Evolutionary conservation across 2,888 invertebrate genomes (phyloP), one percentile per base, ranked within the genome.

Genomic region (Germaria angustata): DNA sequence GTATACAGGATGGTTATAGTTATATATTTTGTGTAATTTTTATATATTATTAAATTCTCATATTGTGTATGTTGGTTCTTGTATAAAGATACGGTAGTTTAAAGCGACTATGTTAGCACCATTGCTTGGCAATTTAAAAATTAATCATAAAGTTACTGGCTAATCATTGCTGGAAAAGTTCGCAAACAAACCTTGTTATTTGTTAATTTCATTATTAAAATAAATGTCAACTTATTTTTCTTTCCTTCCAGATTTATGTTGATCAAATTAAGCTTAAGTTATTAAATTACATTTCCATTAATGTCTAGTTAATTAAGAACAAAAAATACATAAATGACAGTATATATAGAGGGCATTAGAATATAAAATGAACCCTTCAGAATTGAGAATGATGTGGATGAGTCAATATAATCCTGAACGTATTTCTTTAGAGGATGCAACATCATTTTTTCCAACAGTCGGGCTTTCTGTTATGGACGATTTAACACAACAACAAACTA

Each of bases 401-500:
- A 94, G 94, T 81, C 91, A 91, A 84, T 91, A 90, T 81, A 90
- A 90, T 85, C 90, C 90, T 4, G 91, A 91, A 76, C 89, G 91
- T 68, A 90, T 91, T 59, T 88, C 91, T 36, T 83, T 91, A 36
- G 91, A 91, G 80, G 91, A 91, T 89, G 88, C 90, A 36, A 86
- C 90, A 55, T 88, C 89, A 75, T 87, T 89, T 49, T 92, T 92
- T 85, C 90, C 92, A 76, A 90, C 92, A 24, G 89, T 92, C 72
- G 92, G 93, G 82, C 89, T 93, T 85, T 92, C 93, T 69, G 91
- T 93, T 85, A 91, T 93, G 89, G 93, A 93, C 84, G 93, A 93
- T 87, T 91, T 93, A 81, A 87, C 91, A 20, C 88, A 91, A 34
- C 90, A 91, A 85, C 91, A 92, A 73, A 91, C 92, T 85, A 92